phyloP scores from a whole-genome alignment of 2,888 invertebrate species.

The Pseudanteris insignis region DNA sequence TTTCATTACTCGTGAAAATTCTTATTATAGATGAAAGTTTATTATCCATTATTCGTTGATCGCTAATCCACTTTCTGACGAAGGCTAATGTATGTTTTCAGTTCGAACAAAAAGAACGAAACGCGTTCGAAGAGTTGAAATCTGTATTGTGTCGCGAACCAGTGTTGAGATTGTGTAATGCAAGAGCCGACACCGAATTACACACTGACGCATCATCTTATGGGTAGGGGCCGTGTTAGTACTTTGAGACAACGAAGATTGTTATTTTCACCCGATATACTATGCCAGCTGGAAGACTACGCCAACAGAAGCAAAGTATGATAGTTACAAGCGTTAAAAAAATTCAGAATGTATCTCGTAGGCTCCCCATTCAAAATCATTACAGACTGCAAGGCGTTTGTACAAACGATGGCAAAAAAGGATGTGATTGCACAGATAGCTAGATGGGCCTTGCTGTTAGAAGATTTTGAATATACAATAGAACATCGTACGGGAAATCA shows the following conservation, averaged over 20 bases:
- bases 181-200: not conserved
- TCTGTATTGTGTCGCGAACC: not conserved
- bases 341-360: not conserved
- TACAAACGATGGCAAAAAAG: constrained; percentile 2
- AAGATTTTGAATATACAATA: constrained; percentile 1
- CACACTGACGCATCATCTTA: not conserved
- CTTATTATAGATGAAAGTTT: no score
- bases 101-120: constrained; percentile 7
- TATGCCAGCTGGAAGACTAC: constrained; percentile 2
- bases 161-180: not conserved
- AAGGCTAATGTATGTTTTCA: no score
- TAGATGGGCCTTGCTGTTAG: constrained; percentile 1
- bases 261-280: not conserved
- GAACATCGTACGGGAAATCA: not conserved
- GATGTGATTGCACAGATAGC: not conserved
- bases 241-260: not conserved
- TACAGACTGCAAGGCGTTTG: constrained; percentile 3
- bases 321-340: not conserved
- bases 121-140: not conserved
- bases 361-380: not conserved
- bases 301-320: not conserved
- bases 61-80: no score
- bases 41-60: no score
- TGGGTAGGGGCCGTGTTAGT: not conserved
- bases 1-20: no score